Conservation (phyloP, 2,113 vertebrate species). For the Pelecanus crispus region DNA sequence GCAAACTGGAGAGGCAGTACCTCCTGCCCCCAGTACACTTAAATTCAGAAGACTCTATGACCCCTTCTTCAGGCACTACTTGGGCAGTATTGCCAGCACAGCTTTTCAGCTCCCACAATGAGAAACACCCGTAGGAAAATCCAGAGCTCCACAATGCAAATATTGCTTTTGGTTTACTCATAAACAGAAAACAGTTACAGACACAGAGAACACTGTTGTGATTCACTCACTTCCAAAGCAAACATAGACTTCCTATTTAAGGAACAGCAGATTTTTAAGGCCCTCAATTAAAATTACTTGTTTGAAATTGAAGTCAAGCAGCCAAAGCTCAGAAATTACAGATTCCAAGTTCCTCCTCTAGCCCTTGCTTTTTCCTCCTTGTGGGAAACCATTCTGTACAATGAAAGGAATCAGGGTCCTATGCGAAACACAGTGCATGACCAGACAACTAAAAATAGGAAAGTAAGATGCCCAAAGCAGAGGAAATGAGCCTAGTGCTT, state of each 20-base stretch:
- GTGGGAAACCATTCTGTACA: neutral
- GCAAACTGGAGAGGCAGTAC: neutral
- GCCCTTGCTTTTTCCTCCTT: neutral
- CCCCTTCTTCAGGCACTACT: neutral
- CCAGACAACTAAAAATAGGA: neutral
- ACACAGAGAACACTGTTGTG: neutral
- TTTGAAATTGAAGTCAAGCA: conserved; percentile 10
- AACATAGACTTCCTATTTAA: neutral
- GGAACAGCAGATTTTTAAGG: neutral
- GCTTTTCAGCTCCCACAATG: neutral
- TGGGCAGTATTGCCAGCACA: neutral
- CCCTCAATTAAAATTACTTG: neutral
- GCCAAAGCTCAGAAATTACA: conserved; percentile 18
- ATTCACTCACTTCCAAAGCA: conserved; percentile 5
- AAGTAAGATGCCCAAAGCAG: neutral
- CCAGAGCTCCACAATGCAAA: neutral
- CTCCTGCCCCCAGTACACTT: neutral
- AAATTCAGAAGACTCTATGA: neutral
- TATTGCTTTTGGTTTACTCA: neutral
- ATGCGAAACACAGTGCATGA: neutral
- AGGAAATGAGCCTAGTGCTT: neutral
- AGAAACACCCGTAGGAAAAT: neutral
- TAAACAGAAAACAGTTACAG: conserved; percentile 9
- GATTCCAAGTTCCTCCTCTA: neutral
- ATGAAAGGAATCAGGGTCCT: neutral